Evolutionary conservation across 1,140 invertebrate species (phyloP).

Genomic region (Drosophila mojavensis): DNA sequence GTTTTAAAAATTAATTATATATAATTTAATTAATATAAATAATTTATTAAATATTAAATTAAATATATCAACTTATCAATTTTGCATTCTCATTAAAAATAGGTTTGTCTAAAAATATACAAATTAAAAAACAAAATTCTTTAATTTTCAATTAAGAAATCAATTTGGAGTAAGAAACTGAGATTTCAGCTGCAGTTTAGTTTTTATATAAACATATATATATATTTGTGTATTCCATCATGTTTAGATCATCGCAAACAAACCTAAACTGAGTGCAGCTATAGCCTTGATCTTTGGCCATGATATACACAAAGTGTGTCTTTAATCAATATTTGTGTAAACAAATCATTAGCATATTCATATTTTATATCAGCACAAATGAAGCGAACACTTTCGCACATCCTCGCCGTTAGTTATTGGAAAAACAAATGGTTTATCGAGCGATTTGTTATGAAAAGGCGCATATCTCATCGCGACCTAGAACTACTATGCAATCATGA

Average conservation of each 20-base stretch:
- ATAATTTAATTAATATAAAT: too few species aligned
- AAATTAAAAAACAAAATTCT: too few species aligned
- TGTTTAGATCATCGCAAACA: background rate
- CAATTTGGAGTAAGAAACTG: too few species aligned
- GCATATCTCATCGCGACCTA: conserved; percentile 23
- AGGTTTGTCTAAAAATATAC: too few species aligned
- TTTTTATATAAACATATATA: background rate
- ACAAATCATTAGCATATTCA: conserved; percentile 47
- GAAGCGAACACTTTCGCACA: conserved; percentile 56
- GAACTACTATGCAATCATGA: background rate
- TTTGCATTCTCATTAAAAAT: too few species aligned
- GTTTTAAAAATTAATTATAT: too few species aligned
- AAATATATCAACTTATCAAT: too few species aligned
- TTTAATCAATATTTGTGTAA: conserved; percentile 44
- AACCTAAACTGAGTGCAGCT: conserved; percentile 8
- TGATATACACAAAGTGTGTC: conserved; percentile 22
- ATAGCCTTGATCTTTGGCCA: conserved; percentile 19
- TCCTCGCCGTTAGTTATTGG: conserved; percentile 37
- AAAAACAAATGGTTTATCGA: conserved; percentile 41
- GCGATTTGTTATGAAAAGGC: conserved; percentile 38
- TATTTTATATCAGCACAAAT: conserved; percentile 51
- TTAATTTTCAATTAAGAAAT: too few species aligned
- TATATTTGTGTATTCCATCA: background rate
- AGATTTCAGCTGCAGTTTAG: conserved; percentile 33
- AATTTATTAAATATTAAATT: too few species aligned